These are phyloP conservation scores for Tubulanus polymorphus DNA, from an alignment of 2,888 invertebrate species.

Conservation along the genomic window DNA sequence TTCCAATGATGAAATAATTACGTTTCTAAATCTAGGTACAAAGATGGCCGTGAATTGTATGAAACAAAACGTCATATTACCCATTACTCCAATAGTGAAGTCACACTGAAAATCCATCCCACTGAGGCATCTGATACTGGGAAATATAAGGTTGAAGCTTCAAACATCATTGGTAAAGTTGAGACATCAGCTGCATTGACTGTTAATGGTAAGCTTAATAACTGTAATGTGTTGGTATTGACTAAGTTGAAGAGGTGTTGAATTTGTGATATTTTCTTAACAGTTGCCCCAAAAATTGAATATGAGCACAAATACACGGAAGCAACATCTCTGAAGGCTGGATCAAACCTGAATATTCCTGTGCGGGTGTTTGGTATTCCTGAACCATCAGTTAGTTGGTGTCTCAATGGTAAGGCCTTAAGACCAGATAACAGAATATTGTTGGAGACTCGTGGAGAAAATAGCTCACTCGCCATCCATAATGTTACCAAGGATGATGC, in stretches of 20 bases:
- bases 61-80: conserved; percentile 11
- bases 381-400: conserved; percentile 42
- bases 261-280: conserved; percentile 8
- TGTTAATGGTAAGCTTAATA: conserved; percentile 20
- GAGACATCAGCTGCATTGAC: conserved; percentile 21
- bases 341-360: conserved; percentile 35
- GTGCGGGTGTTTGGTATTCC: conserved; percentile 48
- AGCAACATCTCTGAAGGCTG: conserved; percentile 41
- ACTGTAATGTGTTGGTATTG: no score
- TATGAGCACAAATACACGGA: conserved; percentile 43
- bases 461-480: conserved; percentile 34
- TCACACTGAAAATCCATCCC: conserved; percentile 61
- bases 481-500: conserved; percentile 14
- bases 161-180: conserved; percentile 28
- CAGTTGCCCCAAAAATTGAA: conserved; percentile 40
- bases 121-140: conserved; percentile 21
- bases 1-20: neutral
- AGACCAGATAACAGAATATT: conserved; percentile 37
- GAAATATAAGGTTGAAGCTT: conserved; percentile 24
- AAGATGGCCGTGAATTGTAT: conserved; percentile 20
- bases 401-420: conserved; percentile 60
- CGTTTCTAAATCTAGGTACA: conserved; percentile 15
- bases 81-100: conserved; percentile 8
- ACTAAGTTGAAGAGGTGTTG: no score
- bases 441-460: conserved; percentile 32